Evolutionary conservation across 2,888 invertebrate genomes (phyloP).

Genomic region (Acronicta psi): DNA sequence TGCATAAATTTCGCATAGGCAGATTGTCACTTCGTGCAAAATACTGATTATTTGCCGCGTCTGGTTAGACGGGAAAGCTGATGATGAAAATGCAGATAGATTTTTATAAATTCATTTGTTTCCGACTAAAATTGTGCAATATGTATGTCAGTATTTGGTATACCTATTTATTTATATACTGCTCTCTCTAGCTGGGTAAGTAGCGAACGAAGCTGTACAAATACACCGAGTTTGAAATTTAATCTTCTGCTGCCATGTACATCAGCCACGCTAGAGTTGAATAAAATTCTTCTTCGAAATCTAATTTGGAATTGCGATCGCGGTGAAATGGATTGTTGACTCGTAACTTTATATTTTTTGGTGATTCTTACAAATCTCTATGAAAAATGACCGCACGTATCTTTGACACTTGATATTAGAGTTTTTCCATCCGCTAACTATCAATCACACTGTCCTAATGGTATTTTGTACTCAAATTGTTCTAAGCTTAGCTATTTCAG

Average conservation of each 20-base stretch:
- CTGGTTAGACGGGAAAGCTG: no score
- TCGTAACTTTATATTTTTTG: constrained; percentile 2
- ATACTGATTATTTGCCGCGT: no score
- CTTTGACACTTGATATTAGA: neutral
- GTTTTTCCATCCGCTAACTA: neutral
- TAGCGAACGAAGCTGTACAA: constrained; percentile 22
- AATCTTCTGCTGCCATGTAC: constrained; percentile 12
- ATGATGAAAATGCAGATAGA: no score
- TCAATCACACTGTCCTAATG: neutral
- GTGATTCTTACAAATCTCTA: constrained; percentile 1
- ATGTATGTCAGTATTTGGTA: neutral
- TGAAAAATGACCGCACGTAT: neutral
- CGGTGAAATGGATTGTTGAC: constrained; percentile 2
- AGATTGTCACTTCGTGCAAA: no score
- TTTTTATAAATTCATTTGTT: no score
- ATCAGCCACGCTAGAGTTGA: neutral
- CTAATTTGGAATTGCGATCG: constrained; percentile 8
- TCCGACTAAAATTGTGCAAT: no score
- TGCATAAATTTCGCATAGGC: no score
- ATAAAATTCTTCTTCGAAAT: constrained; percentile 11
- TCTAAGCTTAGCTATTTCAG: no score
- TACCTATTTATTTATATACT: neutral
- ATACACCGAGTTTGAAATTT: constrained; percentile 23
- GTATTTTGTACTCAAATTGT: no score
- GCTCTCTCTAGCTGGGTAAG: constrained; percentile 4